These are phyloP conservation scores for Potorous gilbertii DNA, from an alignment of 2,797 vertebrate species.

Conservation along the genomic window DNA sequence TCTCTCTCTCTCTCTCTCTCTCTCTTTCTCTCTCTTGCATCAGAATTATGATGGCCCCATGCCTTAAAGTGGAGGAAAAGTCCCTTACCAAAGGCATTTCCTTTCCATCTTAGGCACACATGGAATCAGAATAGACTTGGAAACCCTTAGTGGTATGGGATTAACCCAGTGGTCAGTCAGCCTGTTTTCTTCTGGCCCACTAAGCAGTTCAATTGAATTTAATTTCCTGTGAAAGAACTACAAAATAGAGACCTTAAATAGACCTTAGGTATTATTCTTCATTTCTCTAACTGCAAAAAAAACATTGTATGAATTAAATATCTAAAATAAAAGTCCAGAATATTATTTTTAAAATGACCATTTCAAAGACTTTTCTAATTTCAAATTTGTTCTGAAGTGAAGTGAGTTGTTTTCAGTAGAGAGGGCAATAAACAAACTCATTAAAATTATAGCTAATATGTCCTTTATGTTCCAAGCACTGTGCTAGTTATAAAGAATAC, in stretches of 20 bases:
- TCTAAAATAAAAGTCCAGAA: not conserved
- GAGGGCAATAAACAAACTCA: not conserved
- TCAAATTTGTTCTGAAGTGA: not conserved
- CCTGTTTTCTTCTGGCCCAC: constrained; percentile 40
- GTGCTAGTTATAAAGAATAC: not conserved
- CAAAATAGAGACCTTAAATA: constrained; percentile 56
- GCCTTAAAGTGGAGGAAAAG: not conserved
- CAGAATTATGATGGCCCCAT: not conserved
- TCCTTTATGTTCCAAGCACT: not conserved
- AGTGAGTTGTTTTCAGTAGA: not conserved
- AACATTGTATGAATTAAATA: not conserved
- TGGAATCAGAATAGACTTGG: not conserved
- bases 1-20: not conserved
- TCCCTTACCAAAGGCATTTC: not conserved
- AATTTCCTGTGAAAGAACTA: constrained; percentile 61
- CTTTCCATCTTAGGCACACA: not conserved
- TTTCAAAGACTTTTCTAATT: not conserved
- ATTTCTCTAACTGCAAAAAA: not conserved
- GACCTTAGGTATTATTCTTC: not conserved
- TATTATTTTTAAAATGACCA: not conserved
- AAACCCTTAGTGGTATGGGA: not conserved
- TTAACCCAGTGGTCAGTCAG: constrained; percentile 46
- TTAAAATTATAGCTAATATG: not conserved
- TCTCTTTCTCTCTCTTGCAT: not conserved
- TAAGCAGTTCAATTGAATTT: constrained; percentile 60